phyloP scores from a whole-genome alignment of 92 coral and sea anemone genomes.

The Blastomussa wellsi region DNA sequence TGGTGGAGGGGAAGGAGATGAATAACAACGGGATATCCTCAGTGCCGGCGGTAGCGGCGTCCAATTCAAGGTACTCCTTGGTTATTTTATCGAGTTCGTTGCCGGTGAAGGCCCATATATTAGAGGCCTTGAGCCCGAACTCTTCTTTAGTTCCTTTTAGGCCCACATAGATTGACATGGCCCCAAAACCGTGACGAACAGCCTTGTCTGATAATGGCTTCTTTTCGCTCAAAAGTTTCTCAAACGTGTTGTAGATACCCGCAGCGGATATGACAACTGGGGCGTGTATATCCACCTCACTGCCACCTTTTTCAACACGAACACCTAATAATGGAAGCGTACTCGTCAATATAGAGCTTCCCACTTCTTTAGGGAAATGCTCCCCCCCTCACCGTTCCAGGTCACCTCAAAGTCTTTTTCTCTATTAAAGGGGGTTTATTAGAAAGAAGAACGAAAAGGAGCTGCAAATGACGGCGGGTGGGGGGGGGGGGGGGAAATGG shows the following conservation, averaged over 20 bases:
- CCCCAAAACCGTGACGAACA: constrained; percentile 85
- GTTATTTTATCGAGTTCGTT: constrained; percentile 72
- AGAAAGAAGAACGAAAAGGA: too few relatives aligned
- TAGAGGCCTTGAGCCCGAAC: constrained; percentile 77
- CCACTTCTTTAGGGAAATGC: not conserved
- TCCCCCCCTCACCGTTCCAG: too few relatives aligned
- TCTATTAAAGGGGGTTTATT: too few relatives aligned
- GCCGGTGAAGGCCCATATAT: constrained; percentile 84
- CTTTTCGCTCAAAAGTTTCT: constrained; percentile 60
- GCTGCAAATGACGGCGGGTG: too few relatives aligned
- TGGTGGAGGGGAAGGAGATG: constrained; percentile 93
- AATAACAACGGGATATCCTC: constrained; percentile 85
- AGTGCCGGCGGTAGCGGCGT: constrained; percentile 72
- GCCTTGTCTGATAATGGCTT: constrained; percentile 51
- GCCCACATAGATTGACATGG: constrained; percentile 85
- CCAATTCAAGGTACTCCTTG: constrained; percentile 49
- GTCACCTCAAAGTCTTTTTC: too few relatives aligned
- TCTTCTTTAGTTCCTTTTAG: constrained; percentile 85
- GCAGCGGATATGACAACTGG: constrained; percentile 89
- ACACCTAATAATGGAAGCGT: constrained; percentile 65
- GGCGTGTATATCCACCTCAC: constrained; percentile 83
- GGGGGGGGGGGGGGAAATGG: too few relatives aligned
- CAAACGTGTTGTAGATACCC: constrained; percentile 89
- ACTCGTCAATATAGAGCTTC: not conserved
- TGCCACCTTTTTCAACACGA: constrained; percentile 86